Conservation (phyloP, 1,140 invertebrate genomes). For the Pissodes strobi region DNA sequence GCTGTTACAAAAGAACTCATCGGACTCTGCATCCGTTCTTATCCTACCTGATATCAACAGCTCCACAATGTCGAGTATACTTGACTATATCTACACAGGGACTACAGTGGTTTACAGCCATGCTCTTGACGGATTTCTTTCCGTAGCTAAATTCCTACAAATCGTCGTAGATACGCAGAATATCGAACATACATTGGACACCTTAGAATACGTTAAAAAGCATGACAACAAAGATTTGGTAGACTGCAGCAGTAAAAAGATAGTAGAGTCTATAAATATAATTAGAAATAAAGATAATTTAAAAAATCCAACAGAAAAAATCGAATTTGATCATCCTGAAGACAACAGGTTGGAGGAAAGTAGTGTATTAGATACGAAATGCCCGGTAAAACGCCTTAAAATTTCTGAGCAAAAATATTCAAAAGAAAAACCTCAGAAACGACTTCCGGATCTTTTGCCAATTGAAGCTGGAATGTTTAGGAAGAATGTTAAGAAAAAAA, state of each 20-base stretch:
- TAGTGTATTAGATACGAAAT: background rate
- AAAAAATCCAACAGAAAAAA: too few relatives aligned
- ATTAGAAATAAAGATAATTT: too few relatives aligned
- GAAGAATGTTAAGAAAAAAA: constrained; percentile 33
- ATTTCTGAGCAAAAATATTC: too few relatives aligned
- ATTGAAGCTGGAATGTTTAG: constrained; percentile 29
- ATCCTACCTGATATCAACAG: constrained; percentile 49
- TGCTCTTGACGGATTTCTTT: constrained; percentile 47
- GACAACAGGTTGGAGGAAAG: too few relatives aligned
- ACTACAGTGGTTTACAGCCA: constrained; percentile 42
- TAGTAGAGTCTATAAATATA: too few relatives aligned
- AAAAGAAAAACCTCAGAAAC: constrained; percentile 38
- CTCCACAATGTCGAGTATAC: constrained; percentile 49
- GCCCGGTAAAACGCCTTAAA: too few relatives aligned
- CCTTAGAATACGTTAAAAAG: background rate
- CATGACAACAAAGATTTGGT: background rate
- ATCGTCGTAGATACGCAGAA: constrained; percentile 40
- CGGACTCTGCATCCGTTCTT: constrained; percentile 33
- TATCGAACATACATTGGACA: background rate
- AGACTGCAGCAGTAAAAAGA: background rate
- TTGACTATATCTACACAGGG: constrained; percentile 55
- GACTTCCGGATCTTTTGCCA: constrained; percentile 49
- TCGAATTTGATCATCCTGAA: too few relatives aligned
- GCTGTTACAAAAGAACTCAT: constrained; percentile 39
- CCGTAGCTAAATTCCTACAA: constrained; percentile 42